Conservation (phyloP, 2,888 invertebrate genomes). For the Callosobruchus maculatus region DNA sequence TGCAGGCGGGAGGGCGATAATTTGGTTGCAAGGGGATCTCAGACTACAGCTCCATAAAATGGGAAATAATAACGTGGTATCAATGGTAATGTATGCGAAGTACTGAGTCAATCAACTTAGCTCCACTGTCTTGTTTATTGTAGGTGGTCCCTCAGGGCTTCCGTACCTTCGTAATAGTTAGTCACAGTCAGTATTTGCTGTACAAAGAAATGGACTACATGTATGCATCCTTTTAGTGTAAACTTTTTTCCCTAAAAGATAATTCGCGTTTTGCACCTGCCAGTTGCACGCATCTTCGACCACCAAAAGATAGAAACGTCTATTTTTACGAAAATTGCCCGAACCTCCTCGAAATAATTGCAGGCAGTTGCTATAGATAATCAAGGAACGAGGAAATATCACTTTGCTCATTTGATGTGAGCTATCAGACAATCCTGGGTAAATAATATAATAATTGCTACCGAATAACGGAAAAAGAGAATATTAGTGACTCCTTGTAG, state of each 20-base stretch:
- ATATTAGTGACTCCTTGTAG: not conserved
- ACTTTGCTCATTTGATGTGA: not conserved
- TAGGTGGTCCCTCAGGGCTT: no score
- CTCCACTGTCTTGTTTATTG: no score
- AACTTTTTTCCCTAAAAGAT: not conserved
- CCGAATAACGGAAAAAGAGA: not conserved
- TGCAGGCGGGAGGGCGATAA: no score
- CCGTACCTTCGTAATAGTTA: no score
- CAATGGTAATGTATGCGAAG: no score
- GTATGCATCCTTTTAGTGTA: not conserved
- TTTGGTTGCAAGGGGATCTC: no score
- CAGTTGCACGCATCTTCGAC: not conserved
- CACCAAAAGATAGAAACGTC: not conserved
- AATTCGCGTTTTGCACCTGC: not conserved
- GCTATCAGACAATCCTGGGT: not conserved
- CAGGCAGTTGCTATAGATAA: not conserved
- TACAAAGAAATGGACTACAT: no score
- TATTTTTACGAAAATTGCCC: not conserved
- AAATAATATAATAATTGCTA: not conserved
- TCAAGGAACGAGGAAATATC: not conserved
- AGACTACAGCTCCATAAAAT: no score
- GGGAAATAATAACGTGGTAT: no score
- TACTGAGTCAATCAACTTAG: no score
- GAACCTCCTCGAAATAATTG: not conserved
- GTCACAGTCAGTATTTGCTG: no score